A percentile compares a stretch with the other conserved stretches of the same genome.
Conservation (phyloP, 2,797 vertebrate genomes). For the Mastacembelus armatus region DNA sequence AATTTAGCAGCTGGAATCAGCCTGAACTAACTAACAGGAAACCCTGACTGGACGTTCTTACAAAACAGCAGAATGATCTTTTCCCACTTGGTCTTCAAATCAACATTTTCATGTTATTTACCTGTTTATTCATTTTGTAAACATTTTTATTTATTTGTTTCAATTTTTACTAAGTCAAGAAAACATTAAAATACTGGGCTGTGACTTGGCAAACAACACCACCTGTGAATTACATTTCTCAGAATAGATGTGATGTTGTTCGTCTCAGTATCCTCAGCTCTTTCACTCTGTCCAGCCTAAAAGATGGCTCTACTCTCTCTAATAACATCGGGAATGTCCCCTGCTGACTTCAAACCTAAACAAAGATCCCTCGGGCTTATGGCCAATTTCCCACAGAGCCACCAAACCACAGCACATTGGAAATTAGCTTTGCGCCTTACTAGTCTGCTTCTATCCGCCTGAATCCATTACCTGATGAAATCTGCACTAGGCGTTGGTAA, state of each 20-base stretch:
- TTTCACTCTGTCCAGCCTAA: neutral
- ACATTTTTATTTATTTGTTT: constrained; percentile 15
- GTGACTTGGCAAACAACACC: constrained; percentile 23
- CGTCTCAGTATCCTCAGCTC: neutral
- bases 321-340: constrained; percentile 34
- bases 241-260: constrained; percentile 27
- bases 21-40: no score
- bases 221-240: constrained; percentile 13
- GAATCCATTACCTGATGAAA: constrained; percentile 33
- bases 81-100: no score
- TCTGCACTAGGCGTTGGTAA: neutral
- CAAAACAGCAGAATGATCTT: no score
- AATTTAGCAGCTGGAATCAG: no score
- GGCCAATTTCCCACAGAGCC: constrained; percentile 31
- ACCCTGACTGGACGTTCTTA: no score
- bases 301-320: constrained; percentile 2
- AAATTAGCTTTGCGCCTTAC: constrained; percentile 4
- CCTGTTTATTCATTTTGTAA: neutral
- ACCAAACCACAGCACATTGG: constrained; percentile 1
- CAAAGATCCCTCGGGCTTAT: constrained; percentile 14
- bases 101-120: no score
- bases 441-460: neutral
- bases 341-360: constrained; percentile 12
- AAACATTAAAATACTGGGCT: constrained; percentile 9
- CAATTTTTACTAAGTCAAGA: constrained; percentile 3